These are phyloP conservation scores for Adelges cooleyi DNA, from an alignment of 1,140 invertebrate species.

Conservation along the genomic window DNA sequence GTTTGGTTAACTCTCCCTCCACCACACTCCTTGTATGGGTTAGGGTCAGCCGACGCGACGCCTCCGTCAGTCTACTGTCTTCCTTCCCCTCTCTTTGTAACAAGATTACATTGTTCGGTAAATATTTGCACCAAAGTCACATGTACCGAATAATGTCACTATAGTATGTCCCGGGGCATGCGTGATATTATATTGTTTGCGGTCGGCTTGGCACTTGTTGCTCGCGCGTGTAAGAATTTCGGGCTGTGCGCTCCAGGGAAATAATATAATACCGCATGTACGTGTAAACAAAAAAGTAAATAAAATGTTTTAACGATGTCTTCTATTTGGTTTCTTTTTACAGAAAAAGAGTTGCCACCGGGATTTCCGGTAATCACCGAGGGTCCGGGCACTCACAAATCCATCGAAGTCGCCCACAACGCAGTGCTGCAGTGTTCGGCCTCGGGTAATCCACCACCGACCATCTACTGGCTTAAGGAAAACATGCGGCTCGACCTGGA, in stretches of 20 bases:
- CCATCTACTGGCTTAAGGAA: conserved; percentile 86
- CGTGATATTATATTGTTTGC: background rate
- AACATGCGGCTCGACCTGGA: conserved; percentile 73
- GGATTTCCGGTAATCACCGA: conserved; percentile 85
- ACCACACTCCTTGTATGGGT: too few species aligned
- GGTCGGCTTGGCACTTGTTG: background rate
- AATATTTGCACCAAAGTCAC: background rate
- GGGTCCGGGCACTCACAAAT: conserved; percentile 65
- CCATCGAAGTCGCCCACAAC: conserved; percentile 90
- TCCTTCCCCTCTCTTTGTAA: background rate
- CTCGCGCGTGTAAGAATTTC: background rate
- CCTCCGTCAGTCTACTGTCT: background rate
- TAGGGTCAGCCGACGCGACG: background rate
- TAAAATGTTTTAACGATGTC: background rate
- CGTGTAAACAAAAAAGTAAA: too few species aligned
- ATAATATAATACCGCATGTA: too few species aligned
- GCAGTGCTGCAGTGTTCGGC: conserved; percentile 79
- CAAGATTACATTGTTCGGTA: background rate
- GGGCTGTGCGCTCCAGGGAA: too few species aligned
- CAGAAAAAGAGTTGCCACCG: conserved; percentile 70
- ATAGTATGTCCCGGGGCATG: background rate
- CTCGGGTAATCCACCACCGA: conserved; percentile 69
- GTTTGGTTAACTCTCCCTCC: background rate
- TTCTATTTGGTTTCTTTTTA: conserved; percentile 36
- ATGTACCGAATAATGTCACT: background rate